Evolutionary conservation across 2,888 invertebrate genomes (phyloP).

Genomic region (Azorinus chamasolen): DNA sequence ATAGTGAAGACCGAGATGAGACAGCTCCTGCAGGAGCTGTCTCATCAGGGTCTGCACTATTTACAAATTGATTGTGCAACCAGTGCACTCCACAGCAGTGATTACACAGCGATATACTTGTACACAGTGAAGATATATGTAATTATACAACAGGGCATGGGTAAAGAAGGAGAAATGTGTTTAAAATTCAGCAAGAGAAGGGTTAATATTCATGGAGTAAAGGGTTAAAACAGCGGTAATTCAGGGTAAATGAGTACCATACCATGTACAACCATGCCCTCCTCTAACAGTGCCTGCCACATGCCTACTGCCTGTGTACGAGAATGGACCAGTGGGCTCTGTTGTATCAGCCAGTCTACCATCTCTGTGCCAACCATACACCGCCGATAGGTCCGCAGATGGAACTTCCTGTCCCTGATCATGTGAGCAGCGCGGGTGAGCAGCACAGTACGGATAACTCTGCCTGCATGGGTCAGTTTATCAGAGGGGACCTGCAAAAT

Average conservation of each 20-base stretch:
- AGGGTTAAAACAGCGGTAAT: too few relatives aligned
- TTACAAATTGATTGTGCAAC: too few relatives aligned
- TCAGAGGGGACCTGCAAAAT: conserved; percentile 88
- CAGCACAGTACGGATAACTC: conserved; percentile 90
- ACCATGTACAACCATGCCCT: conserved; percentile 93
- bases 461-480: conserved; percentile 90
- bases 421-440: conserved; percentile 89
- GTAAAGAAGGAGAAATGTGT: too few relatives aligned
- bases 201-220: too few relatives aligned
- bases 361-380: conserved; percentile 92
- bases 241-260: conserved; percentile 57
- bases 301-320: conserved; percentile 92
- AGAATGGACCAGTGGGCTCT: conserved; percentile 89
- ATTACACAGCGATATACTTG: too few relatives aligned
- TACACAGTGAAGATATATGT: too few relatives aligned
- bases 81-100: too few relatives aligned
- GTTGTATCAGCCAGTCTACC: conserved; percentile 92
- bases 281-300: conserved; percentile 94
- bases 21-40: too few relatives aligned
- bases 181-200: too few relatives aligned
- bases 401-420: conserved; percentile 89
- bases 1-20: too few relatives aligned
- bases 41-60: too few relatives aligned
- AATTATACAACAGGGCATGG: too few relatives aligned
- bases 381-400: conserved; percentile 89